phyloP scores from a whole-genome alignment of 2,888 invertebrate species.

The Diadegma fenestrale region DNA sequence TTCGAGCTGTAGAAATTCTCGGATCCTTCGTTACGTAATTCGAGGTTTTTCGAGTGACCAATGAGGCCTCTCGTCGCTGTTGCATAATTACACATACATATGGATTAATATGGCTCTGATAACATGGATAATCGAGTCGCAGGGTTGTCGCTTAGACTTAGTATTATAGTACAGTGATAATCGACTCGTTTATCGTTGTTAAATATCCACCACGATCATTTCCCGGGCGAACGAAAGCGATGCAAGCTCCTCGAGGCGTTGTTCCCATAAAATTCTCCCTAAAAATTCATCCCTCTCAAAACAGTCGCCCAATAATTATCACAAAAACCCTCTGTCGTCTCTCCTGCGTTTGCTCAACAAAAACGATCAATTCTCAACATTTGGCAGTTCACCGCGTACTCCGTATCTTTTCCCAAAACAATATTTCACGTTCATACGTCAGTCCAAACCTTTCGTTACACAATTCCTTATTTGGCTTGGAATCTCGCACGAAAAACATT shows the following conservation, averaged over 20 bases:
- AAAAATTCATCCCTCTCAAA: not conserved
- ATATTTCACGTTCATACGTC: not conserved
- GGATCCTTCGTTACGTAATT: conserved; percentile 30
- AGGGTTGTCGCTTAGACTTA: conserved; percentile 43
- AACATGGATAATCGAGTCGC: conserved; percentile 62
- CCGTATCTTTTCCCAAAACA: conserved; percentile 8
- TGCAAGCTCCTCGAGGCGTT: not conserved
- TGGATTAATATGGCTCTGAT: conserved; percentile 62
- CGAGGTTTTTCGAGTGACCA: conserved; percentile 15
- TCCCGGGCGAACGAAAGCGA: not conserved
- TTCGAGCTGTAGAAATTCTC: conserved; percentile 1
- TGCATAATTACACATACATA: conserved; percentile 51
- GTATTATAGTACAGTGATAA: conserved; percentile 54
- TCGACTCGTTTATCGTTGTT: conserved; percentile 16
- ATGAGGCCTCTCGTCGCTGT: not conserved
- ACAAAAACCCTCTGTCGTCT: not conserved
- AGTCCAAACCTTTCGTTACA: not conserved
- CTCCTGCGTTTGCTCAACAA: not conserved
- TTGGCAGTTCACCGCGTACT: too few relatives aligned
- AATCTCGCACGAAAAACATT: not conserved
- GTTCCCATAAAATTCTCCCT: not conserved
- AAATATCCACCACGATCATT: conserved; percentile 2
- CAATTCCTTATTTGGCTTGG: conserved; percentile 20
- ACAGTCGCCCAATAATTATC: not conserved
- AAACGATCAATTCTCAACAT: conserved; percentile 25